Evolutionary conservation across 2,113 vertebrate genomes (phyloP), one percentile per base, ranked within the genome.

Genomic region (Mobula birostris): DNA sequence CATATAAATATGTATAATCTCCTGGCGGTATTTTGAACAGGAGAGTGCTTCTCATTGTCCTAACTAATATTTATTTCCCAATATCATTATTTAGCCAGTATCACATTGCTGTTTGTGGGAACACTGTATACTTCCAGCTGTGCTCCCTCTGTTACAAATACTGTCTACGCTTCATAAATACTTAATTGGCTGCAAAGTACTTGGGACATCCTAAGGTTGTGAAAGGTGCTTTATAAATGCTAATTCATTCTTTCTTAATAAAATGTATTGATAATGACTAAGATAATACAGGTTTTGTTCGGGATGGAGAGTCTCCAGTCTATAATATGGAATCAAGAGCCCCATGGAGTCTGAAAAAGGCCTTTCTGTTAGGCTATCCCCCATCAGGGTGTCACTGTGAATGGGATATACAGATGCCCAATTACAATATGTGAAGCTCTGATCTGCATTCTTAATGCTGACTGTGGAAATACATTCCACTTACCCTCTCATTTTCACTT

Each of bases 381-480:
- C 95, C 94, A 94, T 94, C 92, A 95, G 95, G 95, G 94, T 95
- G 95, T 95, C 79, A 94, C 94, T 94, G 94, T 94, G 32, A 90
- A 94, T 94, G 96, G 94, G 95, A 94, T 94, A 95, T 94, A 94
- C 95, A 40, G 96, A 96, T 95, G 58, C 95, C 94, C 95, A 95
- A 48, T 95, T 95, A 94, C 94, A 56, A 94, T 94, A 6, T 7
- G n/a, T 19, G 63, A 91, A 36, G 6, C 58, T 90, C n/a, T 1
- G 5, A 48, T 48, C n/a, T 19, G 36, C 36, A 91, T 68, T 21
- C 85, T 27, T 63, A 88, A 58, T 29, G 29, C 58, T n/a, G 40
- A 87, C 8, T 61, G 4, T 15, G 61, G 63, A 36, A 48, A 6
- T 61, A 68, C 14, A 91, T 56, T 32, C 32, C 66, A 72, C 21